A percentile compares a stretch with the other conserved stretches of the same genome.
Conservation (phyloP, 2,888 invertebrate genomes). For the Aphodius granarius region DNA sequence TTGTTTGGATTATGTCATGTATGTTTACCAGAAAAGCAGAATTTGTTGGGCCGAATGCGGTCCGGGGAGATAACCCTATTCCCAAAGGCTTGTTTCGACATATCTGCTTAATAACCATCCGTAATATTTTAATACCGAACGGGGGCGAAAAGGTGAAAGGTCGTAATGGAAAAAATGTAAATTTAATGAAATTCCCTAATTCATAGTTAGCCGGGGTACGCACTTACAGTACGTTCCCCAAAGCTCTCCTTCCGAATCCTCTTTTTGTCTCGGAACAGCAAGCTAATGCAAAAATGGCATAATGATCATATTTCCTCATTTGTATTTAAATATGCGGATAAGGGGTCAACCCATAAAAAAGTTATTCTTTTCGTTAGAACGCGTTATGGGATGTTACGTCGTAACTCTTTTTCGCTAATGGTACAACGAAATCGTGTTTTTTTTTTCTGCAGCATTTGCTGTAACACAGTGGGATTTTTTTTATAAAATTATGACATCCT, state of each 20-base stretch:
- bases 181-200: constrained; percentile 19
- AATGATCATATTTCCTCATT: constrained; percentile 18
- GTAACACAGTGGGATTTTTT: not conserved
- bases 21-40: no score
- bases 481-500: not conserved
- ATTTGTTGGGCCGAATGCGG: not conserved
- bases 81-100: not conserved
- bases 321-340: constrained; percentile 19
- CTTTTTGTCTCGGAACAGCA: constrained; percentile 8
- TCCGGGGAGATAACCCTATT: not conserved
- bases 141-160: not conserved
- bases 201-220: constrained; percentile 13
- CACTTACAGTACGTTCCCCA: constrained; percentile 10
- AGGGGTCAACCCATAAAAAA: not conserved
- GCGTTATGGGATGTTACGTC: not conserved
- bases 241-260: not conserved
- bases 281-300: constrained; percentile 11
- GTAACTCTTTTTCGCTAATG: not conserved
- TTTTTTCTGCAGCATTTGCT: not conserved
- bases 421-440: not conserved
- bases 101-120: not conserved
- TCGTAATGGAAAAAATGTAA: constrained; percentile 14
- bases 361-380: not conserved
- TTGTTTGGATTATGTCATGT: no score
- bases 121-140: not conserved